Evolutionary conservation across 1,140 invertebrate genomes (phyloP), one percentile per base, ranked within the genome.

Genomic region (Penaeus indicus): DNA sequence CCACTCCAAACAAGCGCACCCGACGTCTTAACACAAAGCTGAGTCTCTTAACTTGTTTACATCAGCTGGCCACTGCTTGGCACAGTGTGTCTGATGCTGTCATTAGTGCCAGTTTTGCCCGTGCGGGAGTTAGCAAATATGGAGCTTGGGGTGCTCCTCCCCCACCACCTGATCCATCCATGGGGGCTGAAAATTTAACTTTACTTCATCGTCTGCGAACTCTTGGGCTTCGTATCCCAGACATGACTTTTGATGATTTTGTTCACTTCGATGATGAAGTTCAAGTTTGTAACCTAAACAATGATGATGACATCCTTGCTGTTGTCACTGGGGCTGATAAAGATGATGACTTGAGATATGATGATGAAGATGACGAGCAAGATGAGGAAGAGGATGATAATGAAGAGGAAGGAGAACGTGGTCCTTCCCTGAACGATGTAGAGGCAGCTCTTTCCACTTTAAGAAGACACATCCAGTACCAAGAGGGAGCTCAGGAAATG

Each of bases 221-320:
- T 27, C 75, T 85, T 61, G 88, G 75, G 75, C 82, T 86, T n/a
- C 22, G 60, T 25, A 60, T 85, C n/a, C 63, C 87, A 1, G 88
- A 89, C n/a, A 89, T 84, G 64, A 89, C 88, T 10, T 89, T 91
- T 82, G 88, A 91, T 64, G 83, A 90, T 63, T 91, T 75, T 84
- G 85, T 89, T 27, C 85, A 91, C 77, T 91, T 91, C 83, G 90
- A 91, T 82, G 63, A 87, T 82, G 84, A 69, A 32, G 77, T 91
- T 54, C 90, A 91, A 82, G 89, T 88, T 60, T 91, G 90, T 61
- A 87, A 89, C 64, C 78, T 89, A 5, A 87, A 87, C 27, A 81
- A 87, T 67, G 90, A 89, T 80, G 88, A 91, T 18, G 88, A 91
- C 78, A 91, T 91, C 78, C 64, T 91, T 42, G 90, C 88, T 18